These are phyloP conservation scores for Metellina segmentata DNA, from an alignment of 2,888 invertebrate genomes.

Conservation along the genomic window DNA sequence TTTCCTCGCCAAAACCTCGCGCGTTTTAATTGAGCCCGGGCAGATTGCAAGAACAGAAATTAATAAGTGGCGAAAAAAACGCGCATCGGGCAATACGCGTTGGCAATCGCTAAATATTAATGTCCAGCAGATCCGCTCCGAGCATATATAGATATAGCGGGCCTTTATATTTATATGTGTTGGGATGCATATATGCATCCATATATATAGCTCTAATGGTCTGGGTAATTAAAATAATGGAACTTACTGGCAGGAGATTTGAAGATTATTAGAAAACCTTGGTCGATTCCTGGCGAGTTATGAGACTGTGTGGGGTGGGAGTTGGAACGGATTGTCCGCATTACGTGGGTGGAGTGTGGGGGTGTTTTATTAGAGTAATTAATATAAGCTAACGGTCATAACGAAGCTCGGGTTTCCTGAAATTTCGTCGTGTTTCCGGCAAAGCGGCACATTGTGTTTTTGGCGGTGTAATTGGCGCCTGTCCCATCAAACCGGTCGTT, in stretches of 20 bases:
- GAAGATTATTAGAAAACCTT: constrained; percentile 71
- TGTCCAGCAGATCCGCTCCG: constrained; percentile 62
- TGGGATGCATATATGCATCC: constrained; percentile 36
- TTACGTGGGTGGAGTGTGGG: constrained; percentile 24
- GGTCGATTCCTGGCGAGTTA: constrained; percentile 41
- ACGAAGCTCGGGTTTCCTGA: constrained; percentile 70
- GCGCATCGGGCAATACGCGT: constrained; percentile 43
- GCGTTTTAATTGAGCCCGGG: constrained; percentile 52
- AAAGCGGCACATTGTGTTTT: constrained; percentile 71
- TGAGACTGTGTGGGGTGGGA: constrained; percentile 40
- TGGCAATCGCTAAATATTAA: constrained; percentile 73
- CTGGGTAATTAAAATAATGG: constrained; percentile 72
- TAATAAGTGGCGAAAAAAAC: constrained; percentile 60
- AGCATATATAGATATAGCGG: background rate
- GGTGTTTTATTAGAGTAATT: constrained; percentile 74
- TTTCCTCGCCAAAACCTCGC: constrained; percentile 59
- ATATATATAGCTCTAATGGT: constrained; percentile 67
- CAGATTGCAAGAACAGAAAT: constrained; percentile 71
- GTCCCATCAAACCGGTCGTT: constrained; percentile 71
- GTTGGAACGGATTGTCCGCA: constrained; percentile 47
- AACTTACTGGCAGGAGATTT: constrained; percentile 72
- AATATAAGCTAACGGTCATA: constrained; percentile 75
- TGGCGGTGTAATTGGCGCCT: constrained; percentile 73
- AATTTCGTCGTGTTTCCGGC: constrained; percentile 74
- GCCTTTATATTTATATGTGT: constrained; percentile 19